Evolutionary conservation across 2,113 vertebrate species (phyloP).

Genomic region (Hydrolagus affinis): DNA sequence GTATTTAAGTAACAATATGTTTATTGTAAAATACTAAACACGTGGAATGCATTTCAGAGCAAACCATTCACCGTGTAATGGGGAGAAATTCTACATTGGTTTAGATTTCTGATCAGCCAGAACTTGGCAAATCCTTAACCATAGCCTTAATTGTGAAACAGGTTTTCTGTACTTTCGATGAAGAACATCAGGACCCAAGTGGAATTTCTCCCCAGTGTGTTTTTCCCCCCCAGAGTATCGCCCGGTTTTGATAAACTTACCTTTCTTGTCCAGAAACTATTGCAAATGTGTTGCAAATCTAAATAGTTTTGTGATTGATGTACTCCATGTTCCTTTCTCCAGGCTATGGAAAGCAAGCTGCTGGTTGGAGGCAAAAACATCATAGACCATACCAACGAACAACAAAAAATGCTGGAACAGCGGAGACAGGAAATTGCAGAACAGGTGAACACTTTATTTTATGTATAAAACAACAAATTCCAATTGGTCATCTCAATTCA

Average conservation of each 20-base stretch:
- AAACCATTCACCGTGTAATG: no score
- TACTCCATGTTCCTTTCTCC: constrained; percentile 35
- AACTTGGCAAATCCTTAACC: not conserved
- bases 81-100: no score
- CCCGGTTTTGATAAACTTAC: no score
- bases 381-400: constrained; percentile 91
- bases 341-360: constrained; percentile 94
- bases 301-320: not conserved
- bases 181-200: no score
- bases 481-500: not conserved
- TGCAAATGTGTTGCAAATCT: not conserved
- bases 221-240: no score
- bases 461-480: not conserved
- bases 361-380: constrained; percentile 88
- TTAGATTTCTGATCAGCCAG: no score
- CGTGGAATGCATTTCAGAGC: no score
- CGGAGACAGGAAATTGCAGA: constrained; percentile 87
- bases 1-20: no score
- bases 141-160: not conserved
- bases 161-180: not conserved
- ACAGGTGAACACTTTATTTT: constrained; percentile 58
- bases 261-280: not conserved
- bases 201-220: no score
- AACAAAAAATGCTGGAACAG: constrained; percentile 86
- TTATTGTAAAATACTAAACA: no score